Evolutionary conservation across 2,888 invertebrate species (phyloP), one percentile per base, ranked within the genome.

Genomic region (Lumbricus terrestris): DNA sequence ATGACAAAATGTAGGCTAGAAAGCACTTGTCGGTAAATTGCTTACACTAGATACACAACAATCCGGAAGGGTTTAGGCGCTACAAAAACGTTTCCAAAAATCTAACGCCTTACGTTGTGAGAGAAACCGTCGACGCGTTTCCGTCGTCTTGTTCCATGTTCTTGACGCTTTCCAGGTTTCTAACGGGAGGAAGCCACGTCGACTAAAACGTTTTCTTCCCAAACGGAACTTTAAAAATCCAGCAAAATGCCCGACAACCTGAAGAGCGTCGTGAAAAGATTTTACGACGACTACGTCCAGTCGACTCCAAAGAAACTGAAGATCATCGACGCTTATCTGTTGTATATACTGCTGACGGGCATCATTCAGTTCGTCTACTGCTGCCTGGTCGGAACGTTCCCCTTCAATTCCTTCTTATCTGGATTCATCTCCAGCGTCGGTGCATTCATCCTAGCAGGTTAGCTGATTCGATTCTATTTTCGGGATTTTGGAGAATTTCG

Each of bases 371-470:
- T 99, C 95, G 96, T 97, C 90, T 99, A 99, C 95, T 99, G 99
- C 95, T 97, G 98, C 94, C 96, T 99, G 91, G 99, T 99, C 94
- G 99, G 99, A 94, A 99, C 99, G 83, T 99, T 99, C 95, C 99
- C 99, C 0, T 99, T 99, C 96, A 99, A 99, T 95, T 98, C 99
- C n/a, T 99, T 99, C 95, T 96, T 99, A 88, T 98, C 99, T 93
- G 99, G 99, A 90, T 99, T 99, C 95, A 99, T 99, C 93, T 99
- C 99, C 83, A 97, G 97, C 91, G 98, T 99, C 83, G 99, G 98
- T 94, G 97, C 97, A 91, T 99, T 99, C 95, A 97, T 99, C 91
- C 96, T 99, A 91, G 99, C 97, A 95, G 98, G 98, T 98, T 96
- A 94, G 96, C 91, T 8, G 29, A 69, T n/a, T n/a, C 29, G 8